Conservation (phyloP, 2,888 invertebrate species). For the Chalcosyrphus nemorum region DNA sequence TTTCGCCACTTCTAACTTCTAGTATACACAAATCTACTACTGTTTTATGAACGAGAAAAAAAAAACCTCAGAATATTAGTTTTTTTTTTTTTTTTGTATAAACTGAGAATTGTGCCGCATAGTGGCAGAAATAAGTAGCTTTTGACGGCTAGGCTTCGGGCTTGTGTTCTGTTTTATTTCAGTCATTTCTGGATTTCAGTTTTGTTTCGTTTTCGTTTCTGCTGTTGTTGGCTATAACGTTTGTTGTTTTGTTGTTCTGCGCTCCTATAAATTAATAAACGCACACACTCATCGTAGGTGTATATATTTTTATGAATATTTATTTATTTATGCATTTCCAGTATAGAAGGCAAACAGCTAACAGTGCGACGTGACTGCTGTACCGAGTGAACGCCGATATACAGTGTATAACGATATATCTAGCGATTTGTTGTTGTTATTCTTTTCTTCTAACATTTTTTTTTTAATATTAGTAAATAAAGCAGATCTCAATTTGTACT, state of each 20-base stretch:
- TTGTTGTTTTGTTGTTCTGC: conserved; percentile 12
- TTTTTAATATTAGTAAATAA: too few relatives aligned
- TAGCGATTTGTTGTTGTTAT: too few relatives aligned
- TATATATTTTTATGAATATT: conserved; percentile 66
- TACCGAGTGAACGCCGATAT: conserved; percentile 43
- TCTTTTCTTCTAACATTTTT: not conserved
- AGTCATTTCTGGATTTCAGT: conserved; percentile 40
- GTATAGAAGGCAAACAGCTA: conserved; percentile 54
- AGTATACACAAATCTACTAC: conserved; percentile 17
- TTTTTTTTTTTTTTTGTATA: too few relatives aligned
- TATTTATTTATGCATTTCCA: conserved; percentile 66
- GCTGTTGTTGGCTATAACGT: not conserved
- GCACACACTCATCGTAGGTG: conserved; percentile 36
- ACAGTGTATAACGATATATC: not conserved
- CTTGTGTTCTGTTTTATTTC: conserved; percentile 54
- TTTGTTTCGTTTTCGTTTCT: conserved; percentile 12
- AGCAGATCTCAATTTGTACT: conserved; percentile 2
- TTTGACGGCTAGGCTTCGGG: conserved; percentile 52
- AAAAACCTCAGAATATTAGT: conserved; percentile 16
- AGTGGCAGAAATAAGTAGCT: conserved; percentile 61
- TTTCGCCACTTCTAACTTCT: not conserved
- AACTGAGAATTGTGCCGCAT: conserved; percentile 57
- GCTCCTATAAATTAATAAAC: conserved; percentile 50
- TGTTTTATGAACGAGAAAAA: not conserved
- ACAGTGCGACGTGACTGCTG: conserved; percentile 47